phyloP scores from a whole-genome alignment of 2,888 invertebrate species.

The Falcaria lacertinaria region DNA sequence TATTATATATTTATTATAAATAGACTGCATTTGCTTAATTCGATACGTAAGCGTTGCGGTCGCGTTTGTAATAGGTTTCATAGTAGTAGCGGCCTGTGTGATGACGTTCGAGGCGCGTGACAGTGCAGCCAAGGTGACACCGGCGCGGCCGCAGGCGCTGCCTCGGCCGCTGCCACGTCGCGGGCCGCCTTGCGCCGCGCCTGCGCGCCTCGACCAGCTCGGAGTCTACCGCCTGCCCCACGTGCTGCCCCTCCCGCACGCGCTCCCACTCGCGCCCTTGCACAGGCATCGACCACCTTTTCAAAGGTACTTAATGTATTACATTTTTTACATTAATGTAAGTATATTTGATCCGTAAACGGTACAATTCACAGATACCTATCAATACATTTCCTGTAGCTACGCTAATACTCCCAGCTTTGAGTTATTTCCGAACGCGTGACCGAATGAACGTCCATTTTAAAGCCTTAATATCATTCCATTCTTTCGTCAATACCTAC shows the following conservation, averaged over 20 bases:
- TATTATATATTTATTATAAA: too few species aligned
- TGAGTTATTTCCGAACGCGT: neutral
- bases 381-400: neutral
- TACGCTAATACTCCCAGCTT: slow-evolving; percentile 3
- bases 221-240: slow-evolving; percentile 83
- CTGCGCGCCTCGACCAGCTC: slow-evolving; percentile 82
- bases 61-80: slow-evolving; percentile 83
- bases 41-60: neutral
- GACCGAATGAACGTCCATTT: too few species aligned
- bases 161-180: slow-evolving; percentile 75
- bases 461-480: too few species aligned
- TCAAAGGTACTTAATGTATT: slow-evolving; percentile 70
- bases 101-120: slow-evolving; percentile 99
- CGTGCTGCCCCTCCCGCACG: slow-evolving; percentile 63
- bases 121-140: slow-evolving; percentile 92
- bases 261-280: slow-evolving; percentile 54
- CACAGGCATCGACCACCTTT: slow-evolving; percentile 64
- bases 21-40: neutral
- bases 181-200: slow-evolving; percentile 65
- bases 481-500: too few species aligned
- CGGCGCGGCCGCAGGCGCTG: slow-evolving; percentile 81
- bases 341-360: too few species aligned
- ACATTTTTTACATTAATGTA: too few species aligned
- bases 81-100: slow-evolving; percentile 97
- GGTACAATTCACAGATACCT: neutral